phyloP scores from a whole-genome alignment of 1,140 invertebrate species.

The Diorhabda sublineata region DNA sequence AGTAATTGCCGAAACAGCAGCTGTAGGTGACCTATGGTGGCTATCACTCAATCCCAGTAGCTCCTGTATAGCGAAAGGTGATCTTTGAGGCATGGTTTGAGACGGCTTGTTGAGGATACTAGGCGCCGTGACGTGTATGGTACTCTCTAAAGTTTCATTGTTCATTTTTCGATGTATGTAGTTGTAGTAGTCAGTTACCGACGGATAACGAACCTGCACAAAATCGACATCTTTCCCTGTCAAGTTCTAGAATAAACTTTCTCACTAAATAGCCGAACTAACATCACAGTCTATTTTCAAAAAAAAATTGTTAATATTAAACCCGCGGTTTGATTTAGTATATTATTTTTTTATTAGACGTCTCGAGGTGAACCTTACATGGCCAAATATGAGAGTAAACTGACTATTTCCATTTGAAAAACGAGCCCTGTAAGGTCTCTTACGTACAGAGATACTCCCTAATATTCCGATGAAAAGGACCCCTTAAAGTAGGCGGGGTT shows the following conservation, averaged over 20 bases:
- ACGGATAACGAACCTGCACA: conserved; percentile 15
- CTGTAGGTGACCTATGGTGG: conserved; percentile 50
- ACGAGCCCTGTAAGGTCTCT: conserved; percentile 31
- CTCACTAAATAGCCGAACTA: background rate
- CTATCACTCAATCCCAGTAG: conserved; percentile 69
- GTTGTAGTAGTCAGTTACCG: conserved; percentile 12
- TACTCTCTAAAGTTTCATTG: conserved; percentile 44
- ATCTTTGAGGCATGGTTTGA: conserved; percentile 70
- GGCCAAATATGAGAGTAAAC: conserved; percentile 38
- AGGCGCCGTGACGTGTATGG: conserved; percentile 47
- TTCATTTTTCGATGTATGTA: conserved; percentile 36
- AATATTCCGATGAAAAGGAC: conserved; percentile 44
- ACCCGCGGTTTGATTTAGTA: background rate
- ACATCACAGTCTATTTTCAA: conserved; percentile 2
- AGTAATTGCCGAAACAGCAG: conserved; percentile 47
- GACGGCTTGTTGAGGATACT: conserved; percentile 46
- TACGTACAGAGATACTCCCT: conserved; percentile 45
- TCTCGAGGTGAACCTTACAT: conserved; percentile 30
- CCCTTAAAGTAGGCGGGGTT: conserved; percentile 37
- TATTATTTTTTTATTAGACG: conserved; percentile 5
- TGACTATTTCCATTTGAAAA: conserved; percentile 44
- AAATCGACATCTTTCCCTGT: background rate
- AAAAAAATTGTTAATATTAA: background rate
- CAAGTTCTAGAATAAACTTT: background rate
- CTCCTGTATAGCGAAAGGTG: conserved; percentile 89